Evolutionary conservation across 2,888 invertebrate species (phyloP).

Genomic region (Pimpla rufipes): DNA sequence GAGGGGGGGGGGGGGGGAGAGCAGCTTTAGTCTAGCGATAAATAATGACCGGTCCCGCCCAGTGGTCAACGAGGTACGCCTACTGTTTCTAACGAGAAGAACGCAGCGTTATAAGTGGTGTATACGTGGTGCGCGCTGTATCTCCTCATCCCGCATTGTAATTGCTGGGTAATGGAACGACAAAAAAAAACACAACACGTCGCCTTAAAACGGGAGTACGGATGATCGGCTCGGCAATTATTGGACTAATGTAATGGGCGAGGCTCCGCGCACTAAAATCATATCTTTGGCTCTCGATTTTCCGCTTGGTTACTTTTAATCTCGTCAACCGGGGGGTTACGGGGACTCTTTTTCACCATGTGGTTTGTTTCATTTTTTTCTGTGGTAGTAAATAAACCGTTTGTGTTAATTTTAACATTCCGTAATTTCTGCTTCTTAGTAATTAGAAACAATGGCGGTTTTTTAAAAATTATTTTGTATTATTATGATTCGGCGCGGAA

Average conservation of each 20-base stretch:
- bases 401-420: not conserved
- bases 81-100: slow-evolving; percentile 66
- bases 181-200: slow-evolving; percentile 19
- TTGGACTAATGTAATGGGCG: slow-evolving; percentile 20
- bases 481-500: too few relatives aligned
- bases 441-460: too few relatives aligned
- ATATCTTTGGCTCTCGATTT: not conserved
- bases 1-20: slow-evolving; percentile 29
- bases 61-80: slow-evolving; percentile 68
- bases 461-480: too few relatives aligned
- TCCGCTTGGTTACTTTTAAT: not conserved
- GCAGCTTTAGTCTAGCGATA: slow-evolving; percentile 62
- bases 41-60: slow-evolving; percentile 69
- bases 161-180: slow-evolving; percentile 43
- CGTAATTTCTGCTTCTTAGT: not conserved
- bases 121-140: slow-evolving; percentile 7
- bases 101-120: slow-evolving; percentile 24
- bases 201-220: not conserved
- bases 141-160: slow-evolving; percentile 50
- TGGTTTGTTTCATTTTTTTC: not conserved
- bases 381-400: not conserved
- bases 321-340: not conserved
- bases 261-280: not conserved
- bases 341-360: not conserved
- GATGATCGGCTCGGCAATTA: not conserved